These are phyloP conservation scores for Chaunax sp. DNA, from an alignment of 2,797 vertebrate species.

Conservation along the genomic window DNA sequence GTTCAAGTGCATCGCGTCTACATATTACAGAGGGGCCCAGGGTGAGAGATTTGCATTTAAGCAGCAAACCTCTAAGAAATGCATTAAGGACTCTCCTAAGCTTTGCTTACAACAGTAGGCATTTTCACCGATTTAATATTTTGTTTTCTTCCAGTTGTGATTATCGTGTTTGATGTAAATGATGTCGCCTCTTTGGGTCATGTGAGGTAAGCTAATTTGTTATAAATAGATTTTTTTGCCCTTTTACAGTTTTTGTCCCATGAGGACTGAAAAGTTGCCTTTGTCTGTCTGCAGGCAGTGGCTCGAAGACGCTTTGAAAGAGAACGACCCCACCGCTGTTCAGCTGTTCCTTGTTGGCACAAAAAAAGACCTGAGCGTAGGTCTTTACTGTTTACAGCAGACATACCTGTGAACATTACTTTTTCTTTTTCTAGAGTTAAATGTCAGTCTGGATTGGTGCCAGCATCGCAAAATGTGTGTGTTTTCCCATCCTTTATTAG, in stretches of 20 bases:
- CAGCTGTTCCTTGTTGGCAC: slow-evolving; percentile 96
- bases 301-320: slow-evolving; percentile 92
- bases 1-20: slow-evolving; percentile 97
- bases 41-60: slow-evolving; percentile 64
- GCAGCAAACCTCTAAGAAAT: background rate
- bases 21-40: slow-evolving; percentile 96
- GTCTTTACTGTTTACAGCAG: slow-evolving; percentile 60
- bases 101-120: too few species aligned
- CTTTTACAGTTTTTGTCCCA: background rate
- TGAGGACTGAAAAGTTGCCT: background rate
- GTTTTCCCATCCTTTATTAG: slow-evolving; percentile 34
- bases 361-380: slow-evolving; percentile 95
- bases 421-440: slow-evolving; percentile 38
- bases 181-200: slow-evolving; percentile 90
- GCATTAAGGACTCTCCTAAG: background rate
- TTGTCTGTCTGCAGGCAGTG: slow-evolving; percentile 82
- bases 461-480: slow-evolving; percentile 40
- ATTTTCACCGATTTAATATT: background rate
- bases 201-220: slow-evolving; percentile 81
- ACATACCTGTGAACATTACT: slow-evolving; percentile 8
- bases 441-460: slow-evolving; percentile 46
- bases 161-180: slow-evolving; percentile 93
- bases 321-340: slow-evolving; percentile 92
- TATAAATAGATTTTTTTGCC: background rate
- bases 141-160: slow-evolving; percentile 84